Evolutionary conservation across 2,797 vertebrate species (phyloP).

Genomic region (Leucoraja ocellata): DNA sequence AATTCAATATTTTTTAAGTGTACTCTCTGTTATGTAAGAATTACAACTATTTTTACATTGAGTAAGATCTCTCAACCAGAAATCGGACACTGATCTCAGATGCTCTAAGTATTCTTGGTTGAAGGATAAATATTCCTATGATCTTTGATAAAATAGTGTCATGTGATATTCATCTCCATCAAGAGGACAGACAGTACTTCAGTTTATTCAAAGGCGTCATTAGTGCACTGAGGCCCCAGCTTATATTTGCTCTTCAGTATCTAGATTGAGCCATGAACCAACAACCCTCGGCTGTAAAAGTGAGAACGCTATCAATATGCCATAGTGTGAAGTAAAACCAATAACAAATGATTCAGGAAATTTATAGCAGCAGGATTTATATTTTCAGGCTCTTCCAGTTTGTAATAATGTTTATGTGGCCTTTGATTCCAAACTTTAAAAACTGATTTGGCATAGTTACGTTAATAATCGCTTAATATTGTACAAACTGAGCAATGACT

Average conservation of each 20-base stretch:
- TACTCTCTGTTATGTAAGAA: neutral
- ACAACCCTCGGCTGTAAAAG: neutral
- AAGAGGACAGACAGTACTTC: neutral
- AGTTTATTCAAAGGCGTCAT: neutral
- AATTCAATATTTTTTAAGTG: neutral
- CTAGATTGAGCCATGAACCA: neutral
- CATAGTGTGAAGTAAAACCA: neutral
- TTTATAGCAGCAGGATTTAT: neutral
- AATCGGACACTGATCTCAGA: neutral
- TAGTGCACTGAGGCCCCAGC: neutral
- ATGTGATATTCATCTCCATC: neutral
- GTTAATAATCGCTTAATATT: neutral
- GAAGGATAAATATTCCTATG: neutral
- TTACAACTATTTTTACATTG: neutral
- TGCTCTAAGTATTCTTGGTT: neutral
- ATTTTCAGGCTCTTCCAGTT: neutral
- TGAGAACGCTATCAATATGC: neutral
- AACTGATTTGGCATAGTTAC: neutral
- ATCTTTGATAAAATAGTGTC: neutral
- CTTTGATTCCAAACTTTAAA: neutral
- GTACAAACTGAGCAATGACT: neutral
- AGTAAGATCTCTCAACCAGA: neutral
- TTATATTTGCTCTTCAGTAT: neutral
- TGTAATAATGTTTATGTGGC: neutral
- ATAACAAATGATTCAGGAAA: neutral